These are phyloP conservation scores for Eupithecia subumbrata DNA, from an alignment of 2,888 invertebrate species.

Conservation along the genomic window DNA sequence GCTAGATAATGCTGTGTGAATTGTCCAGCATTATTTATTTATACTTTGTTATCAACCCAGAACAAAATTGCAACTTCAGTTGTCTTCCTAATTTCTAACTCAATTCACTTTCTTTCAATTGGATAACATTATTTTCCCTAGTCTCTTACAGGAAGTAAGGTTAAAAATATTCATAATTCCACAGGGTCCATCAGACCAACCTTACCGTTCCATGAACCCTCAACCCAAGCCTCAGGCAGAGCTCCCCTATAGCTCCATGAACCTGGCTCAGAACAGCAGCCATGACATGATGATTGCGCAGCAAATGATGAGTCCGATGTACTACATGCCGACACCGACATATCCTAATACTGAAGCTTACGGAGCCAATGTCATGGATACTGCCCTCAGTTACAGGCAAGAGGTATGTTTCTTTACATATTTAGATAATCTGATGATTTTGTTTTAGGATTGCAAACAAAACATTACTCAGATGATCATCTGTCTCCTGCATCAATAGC, in stretches of 20 bases:
- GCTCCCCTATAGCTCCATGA: background rate
- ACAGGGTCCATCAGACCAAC: conserved; percentile 35
- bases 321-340: background rate
- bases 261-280: conserved; percentile 22
- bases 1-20: too few species aligned
- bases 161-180: background rate
- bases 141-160: background rate
- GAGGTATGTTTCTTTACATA: background rate
- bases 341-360: background rate
- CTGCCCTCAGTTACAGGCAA: background rate
- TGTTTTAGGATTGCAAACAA: background rate
- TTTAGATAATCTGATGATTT: background rate
- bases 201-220: conserved; percentile 23
- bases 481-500: background rate
- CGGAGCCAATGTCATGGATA: background rate
- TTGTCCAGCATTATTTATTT: too few species aligned
- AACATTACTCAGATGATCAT: background rate
- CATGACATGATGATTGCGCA: conserved; percentile 5
- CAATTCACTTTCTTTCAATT: too few species aligned
- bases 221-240: conserved; percentile 4
- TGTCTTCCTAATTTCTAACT: too few species aligned
- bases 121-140: too few species aligned
- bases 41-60: too few species aligned
- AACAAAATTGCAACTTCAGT: too few species aligned
- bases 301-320: background rate